Base-by-base conservation (phyloP, 2,888 invertebrate genomes). In the Drosophila ochracea region DNA sequence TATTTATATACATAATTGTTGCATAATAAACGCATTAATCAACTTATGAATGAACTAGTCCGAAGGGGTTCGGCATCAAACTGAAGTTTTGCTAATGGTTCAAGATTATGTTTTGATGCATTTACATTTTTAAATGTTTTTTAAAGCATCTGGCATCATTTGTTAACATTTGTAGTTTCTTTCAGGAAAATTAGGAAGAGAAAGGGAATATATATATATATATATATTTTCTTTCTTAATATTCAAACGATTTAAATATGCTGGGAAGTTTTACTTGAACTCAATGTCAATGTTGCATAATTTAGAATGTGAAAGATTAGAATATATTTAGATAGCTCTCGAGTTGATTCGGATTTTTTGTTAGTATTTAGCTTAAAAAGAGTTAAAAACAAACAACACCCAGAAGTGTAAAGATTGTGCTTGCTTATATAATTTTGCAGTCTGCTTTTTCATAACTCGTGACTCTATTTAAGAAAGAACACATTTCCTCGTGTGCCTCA, bases 21-120 rank as follows among this genome's bases (percentile, higher is more conserved):
- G 84, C 85, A 91, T 92, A 91, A 91, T 91, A 84, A 79, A 77
- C 76, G 73, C 90, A 91, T 91, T 92, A 88, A 91, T 91, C 91
- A 92, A 62, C 41, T 65, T 54, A 61, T 64, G 78, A 73, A 70
- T 82, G 84, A 62, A 64, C 66, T 74, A 75, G 67, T 74, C 62
- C 66, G 13, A 63, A 66, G 60, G 58, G 62, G 64, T 63, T 65
- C 47, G 52, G 35, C 47, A 53, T 35, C 16, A 49, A 57, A 57
- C 64, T 62, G 65, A 65, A 71, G 71, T 71, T 62, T 67, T 67
- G 73, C 85, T 85, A 89, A 84, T 84, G 84, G 76, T 87, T 81
- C 58, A 63, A 76, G 68, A 64, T 82, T 66, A 75, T 89, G 68
- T 75, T 84, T 82, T 79, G 74, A 89, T 75, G 73, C 79, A 69